Evolutionary conservation across 92 coral and sea anemone genomes (phyloP).

Genomic region (Porites evermanni): DNA sequence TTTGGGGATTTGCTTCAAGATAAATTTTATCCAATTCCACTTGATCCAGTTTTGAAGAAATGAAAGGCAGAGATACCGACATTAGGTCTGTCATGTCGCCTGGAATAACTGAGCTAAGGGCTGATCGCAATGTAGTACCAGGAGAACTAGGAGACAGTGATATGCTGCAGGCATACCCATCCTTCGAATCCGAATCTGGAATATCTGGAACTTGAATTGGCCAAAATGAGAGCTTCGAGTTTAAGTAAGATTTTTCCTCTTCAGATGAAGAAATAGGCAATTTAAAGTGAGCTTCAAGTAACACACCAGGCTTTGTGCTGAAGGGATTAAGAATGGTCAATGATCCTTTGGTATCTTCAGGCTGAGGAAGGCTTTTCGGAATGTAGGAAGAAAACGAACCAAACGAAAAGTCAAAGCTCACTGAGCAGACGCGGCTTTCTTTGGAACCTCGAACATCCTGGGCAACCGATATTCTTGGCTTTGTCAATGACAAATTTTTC

Average conservation of each 20-base stretch:
- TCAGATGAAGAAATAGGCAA: not conserved
- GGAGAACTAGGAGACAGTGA: slow-evolving; percentile 4
- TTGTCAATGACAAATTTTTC: not conserved
- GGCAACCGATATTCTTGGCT: slow-evolving; percentile 3
- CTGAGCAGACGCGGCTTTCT: not conserved
- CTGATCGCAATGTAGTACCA: not conserved
- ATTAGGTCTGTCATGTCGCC: not conserved
- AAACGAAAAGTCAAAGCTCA: slow-evolving; percentile 1
- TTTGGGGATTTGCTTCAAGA: slow-evolving; percentile 7
- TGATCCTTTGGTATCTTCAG: not conserved
- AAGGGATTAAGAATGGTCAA: slow-evolving; percentile 13
- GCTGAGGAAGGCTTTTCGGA: not conserved
- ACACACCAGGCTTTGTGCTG: not conserved
- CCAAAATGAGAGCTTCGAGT: slow-evolving; percentile 11
- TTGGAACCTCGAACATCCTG: slow-evolving; percentile 14
- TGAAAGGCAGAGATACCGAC: not conserved
- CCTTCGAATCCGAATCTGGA: not conserved
- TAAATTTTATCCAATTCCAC: not conserved
- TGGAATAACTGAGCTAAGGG: not conserved
- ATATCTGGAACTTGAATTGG: slow-evolving; percentile 1
- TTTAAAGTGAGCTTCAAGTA: not conserved
- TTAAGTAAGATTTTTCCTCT: not conserved
- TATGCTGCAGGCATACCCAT: not conserved
- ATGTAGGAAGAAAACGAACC: not conserved
- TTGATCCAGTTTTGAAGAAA: not conserved